These are phyloP conservation scores for Semicossyphus pulcher DNA, from an alignment of 2,113 vertebrate genomes.

Conservation along the genomic window DNA sequence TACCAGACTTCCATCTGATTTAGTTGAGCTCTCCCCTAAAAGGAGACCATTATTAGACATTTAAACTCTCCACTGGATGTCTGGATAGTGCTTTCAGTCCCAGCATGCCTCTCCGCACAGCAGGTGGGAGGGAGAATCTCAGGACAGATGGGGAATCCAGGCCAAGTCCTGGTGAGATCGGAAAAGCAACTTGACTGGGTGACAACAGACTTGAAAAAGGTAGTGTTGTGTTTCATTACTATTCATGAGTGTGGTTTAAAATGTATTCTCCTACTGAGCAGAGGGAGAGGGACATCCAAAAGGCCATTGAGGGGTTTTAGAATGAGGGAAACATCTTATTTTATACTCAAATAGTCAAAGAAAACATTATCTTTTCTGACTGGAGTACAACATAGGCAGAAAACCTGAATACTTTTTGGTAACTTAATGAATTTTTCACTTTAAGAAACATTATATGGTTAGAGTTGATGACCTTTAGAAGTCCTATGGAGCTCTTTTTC, in stretches of 20 bases:
- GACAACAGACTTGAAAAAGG: conserved; percentile 58
- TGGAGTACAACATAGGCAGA: background rate
- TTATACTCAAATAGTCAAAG: conserved; percentile 4
- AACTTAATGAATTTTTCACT: background rate
- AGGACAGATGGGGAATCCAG: conserved; percentile 32
- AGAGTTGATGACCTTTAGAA: background rate
- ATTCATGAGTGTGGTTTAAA: conserved; percentile 65
- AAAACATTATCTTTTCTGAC: conserved; percentile 8
- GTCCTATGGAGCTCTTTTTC: too few relatives aligned
- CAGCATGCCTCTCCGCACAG: conserved; percentile 44
- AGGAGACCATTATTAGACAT: conserved; percentile 8
- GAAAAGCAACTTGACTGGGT: conserved; percentile 47
- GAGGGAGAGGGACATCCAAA: conserved; percentile 20
- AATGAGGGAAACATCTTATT: conserved; percentile 16
- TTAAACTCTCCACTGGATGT: conserved; percentile 11
- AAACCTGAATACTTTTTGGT: background rate
- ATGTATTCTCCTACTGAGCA: conserved; percentile 29
- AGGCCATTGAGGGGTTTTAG: conserved; percentile 6
- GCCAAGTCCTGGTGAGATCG: conserved; percentile 47
- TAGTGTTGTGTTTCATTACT: conserved; percentile 57
- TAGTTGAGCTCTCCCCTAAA: conserved; percentile 18
- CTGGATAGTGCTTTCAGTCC: conserved; percentile 27
- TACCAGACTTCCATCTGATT: background rate
- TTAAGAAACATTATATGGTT: background rate
- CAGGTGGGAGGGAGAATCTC: conserved; percentile 45